These are phyloP conservation scores for Lycocerus yunnanus DNA, from an alignment of 2,888 invertebrate genomes.

Conservation along the genomic window DNA sequence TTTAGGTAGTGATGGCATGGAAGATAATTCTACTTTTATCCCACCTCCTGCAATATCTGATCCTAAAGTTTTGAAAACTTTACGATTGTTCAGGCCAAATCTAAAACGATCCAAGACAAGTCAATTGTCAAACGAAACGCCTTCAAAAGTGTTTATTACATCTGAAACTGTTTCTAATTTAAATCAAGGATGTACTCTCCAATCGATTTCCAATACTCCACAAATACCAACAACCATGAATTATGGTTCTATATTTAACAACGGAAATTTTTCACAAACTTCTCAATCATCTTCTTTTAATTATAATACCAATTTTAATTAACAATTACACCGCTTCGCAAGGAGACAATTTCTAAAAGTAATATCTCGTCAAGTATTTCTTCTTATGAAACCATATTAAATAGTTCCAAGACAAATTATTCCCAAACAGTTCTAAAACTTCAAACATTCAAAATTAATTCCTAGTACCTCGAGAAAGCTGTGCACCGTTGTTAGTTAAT, in stretches of 20 bases:
- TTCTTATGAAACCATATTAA: not conserved
- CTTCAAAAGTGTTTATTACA: constrained; percentile 19
- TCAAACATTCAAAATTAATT: not conserved
- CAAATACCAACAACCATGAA: not conserved
- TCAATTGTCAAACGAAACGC: constrained; percentile 7
- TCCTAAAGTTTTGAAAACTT: constrained; percentile 59
- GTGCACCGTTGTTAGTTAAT: not conserved
- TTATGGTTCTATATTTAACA: not conserved
- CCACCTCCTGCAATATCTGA: constrained; percentile 50
- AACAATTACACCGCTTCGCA: not conserved
- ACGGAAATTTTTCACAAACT: not conserved
- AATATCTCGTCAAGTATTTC: not conserved
- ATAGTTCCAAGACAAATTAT: not conserved
- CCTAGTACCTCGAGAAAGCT: not conserved
- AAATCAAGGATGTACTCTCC: not conserved
- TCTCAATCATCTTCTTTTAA: not conserved
- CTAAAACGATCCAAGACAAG: constrained; percentile 43
- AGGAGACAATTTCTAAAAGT: not conserved
- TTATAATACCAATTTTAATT: not conserved
- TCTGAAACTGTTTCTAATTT: not conserved
- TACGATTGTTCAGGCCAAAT: constrained; percentile 59
- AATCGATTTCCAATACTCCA: not conserved
- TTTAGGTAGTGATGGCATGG: constrained; percentile 56
- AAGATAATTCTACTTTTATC: constrained; percentile 37
- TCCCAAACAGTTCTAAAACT: not conserved